Percentiles rank a stretch among this genome's conserved stretches.
These are phyloP conservation scores for Castor canadensis DNA, from an alignment of 2,113 vertebrate genomes.

Conservation along the genomic window DNA sequence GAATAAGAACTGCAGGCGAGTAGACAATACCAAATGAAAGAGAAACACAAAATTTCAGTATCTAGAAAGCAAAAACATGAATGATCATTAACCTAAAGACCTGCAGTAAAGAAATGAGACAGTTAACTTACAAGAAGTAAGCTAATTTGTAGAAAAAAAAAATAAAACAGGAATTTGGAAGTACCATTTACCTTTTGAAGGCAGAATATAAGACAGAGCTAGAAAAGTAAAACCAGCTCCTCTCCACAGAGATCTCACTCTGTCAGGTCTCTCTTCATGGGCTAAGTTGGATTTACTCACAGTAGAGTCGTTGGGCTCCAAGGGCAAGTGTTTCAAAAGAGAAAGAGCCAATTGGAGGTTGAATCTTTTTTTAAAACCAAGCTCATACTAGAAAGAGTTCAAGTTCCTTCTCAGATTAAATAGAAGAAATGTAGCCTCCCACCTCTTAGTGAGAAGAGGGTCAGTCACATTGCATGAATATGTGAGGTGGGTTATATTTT, in stretches of 20 bases:
- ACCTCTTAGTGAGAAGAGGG: not conserved
- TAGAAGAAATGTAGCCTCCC: not conserved
- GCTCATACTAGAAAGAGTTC: not conserved
- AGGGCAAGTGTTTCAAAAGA: not conserved
- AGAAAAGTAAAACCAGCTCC: not conserved
- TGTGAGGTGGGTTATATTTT: not conserved
- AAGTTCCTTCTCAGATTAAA: not conserved
- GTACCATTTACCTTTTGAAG: not conserved
- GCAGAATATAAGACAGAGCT: not conserved
- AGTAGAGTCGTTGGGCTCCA: not conserved
- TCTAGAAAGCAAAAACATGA: not conserved
- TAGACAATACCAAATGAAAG: not conserved
- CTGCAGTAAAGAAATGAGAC: not conserved
- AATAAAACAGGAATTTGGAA: not conserved
- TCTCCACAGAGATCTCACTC: not conserved
- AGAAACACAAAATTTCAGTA: constrained; percentile 8
- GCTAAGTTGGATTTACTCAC: not conserved
- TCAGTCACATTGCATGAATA: not conserved
- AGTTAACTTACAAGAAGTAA: not conserved
- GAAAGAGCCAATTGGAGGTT: not conserved
- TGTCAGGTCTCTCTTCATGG: not conserved
- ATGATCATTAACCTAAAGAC: not conserved
- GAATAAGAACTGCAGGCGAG: not conserved
- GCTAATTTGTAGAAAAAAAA: not conserved
- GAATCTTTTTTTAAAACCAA: not conserved